phyloP scores from a whole-genome alignment of 2,113 vertebrate species.

The Pseudorectes ferrugineus region DNA sequence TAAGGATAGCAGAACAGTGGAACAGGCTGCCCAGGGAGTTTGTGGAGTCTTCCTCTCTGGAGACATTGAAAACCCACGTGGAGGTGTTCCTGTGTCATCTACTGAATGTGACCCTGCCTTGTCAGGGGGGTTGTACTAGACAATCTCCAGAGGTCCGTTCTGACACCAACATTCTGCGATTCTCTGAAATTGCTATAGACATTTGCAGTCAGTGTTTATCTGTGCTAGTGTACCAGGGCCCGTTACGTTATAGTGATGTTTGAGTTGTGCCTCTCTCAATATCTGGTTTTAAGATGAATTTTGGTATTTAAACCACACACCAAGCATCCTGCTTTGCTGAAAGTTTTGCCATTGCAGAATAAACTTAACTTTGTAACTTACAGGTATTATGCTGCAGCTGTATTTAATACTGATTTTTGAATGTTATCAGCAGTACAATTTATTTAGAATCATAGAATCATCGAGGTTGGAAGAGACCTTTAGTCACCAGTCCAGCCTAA shows the following conservation, averaged over 20 bases:
- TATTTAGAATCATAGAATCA: background rate
- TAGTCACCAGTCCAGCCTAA: background rate
- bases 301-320: background rate
- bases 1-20: background rate
- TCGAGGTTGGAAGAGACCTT: background rate
- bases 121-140: accelerated
- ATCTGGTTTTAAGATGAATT: background rate
- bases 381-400: accelerated
- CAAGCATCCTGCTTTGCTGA: background rate
- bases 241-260: accelerated
- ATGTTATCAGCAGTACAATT: background rate
- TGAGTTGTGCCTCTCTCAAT: accelerated
- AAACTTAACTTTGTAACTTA: background rate
- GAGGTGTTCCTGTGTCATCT: background rate
- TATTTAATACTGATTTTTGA: background rate
- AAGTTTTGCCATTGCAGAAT: background rate
- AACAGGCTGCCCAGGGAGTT: background rate
- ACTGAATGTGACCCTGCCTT: background rate
- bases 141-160: background rate
- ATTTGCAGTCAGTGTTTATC: accelerated
- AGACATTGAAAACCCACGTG: background rate
- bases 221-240: accelerated
- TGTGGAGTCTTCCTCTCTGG: background rate
- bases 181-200: background rate
- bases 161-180: background rate